Percentiles rank a stretch among this genome's conserved stretches.
These are phyloP conservation scores for Elgaria multicarinata DNA, from an alignment of 2,113 vertebrate species.

Conservation along the genomic window DNA sequence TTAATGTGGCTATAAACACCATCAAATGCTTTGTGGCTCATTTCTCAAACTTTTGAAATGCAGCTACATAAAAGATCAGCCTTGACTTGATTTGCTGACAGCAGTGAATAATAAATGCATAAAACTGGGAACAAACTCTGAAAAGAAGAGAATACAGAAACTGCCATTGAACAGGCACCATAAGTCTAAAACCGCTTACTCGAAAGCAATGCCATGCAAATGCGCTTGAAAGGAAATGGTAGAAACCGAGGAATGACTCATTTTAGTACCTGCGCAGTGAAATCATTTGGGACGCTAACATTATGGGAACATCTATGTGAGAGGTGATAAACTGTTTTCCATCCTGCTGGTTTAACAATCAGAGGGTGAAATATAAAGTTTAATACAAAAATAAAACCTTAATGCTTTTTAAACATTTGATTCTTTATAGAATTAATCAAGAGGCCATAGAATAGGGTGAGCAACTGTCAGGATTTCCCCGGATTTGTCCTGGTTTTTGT, in stretches of 20 bases:
- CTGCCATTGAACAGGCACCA: not conserved
- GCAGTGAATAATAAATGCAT: not conserved
- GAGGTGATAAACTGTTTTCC: conserved; percentile 21
- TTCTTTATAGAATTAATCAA: not conserved
- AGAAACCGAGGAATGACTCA: not conserved
- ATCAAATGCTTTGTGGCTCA: not conserved
- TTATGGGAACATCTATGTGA: conserved; percentile 3
- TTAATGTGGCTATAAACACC: conserved; percentile 40
- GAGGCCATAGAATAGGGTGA: too few species aligned
- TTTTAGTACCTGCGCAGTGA: not conserved
- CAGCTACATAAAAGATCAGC: not conserved
- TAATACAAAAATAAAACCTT: conserved; percentile 16
- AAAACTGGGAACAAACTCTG: not conserved
- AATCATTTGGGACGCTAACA: conserved; percentile 10
- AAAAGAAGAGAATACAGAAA: not conserved
- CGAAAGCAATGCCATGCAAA: not conserved
- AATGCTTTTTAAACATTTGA: conserved; percentile 16
- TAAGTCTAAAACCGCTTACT: not conserved
- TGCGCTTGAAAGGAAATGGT: not conserved
- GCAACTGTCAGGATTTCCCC: too few species aligned
- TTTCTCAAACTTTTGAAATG: not conserved
- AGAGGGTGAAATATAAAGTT: conserved; percentile 11
- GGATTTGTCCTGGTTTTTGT: too few species aligned
- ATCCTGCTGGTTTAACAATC: not conserved
- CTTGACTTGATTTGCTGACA: not conserved